Evolutionary conservation across 2,797 vertebrate genomes (phyloP).

Genomic region (Chrysocyon brachyurus): DNA sequence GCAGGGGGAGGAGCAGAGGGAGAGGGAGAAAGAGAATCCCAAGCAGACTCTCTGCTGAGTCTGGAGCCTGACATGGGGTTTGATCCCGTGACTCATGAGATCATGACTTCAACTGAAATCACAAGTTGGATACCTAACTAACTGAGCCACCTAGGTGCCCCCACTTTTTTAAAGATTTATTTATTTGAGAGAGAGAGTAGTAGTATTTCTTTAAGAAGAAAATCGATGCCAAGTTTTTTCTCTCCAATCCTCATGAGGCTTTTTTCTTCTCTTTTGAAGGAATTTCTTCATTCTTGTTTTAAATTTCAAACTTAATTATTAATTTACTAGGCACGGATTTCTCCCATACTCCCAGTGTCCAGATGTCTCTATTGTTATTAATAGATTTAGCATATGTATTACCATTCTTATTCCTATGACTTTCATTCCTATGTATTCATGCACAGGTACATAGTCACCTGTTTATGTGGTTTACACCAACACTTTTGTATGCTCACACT

Average conservation of each 20-base stretch:
- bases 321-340: neutral
- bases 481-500: neutral
- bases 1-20: neutral
- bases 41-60: neutral
- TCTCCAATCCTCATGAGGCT: neutral
- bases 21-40: neutral
- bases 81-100: neutral
- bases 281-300: conserved; percentile 15
- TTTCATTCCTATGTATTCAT: neutral
- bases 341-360: neutral
- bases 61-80: neutral
- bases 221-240: neutral
- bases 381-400: neutral
- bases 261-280: neutral
- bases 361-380: neutral
- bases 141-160: neutral
- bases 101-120: neutral
- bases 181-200: neutral
- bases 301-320: neutral
- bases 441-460: neutral
- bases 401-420: neutral
- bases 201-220: conserved; percentile 4
- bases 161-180: neutral
- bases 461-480: neutral
- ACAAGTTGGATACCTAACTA: neutral